Evolutionary conservation across 1,140 invertebrate species (phyloP).

Genomic region (Amyelois transitella): DNA sequence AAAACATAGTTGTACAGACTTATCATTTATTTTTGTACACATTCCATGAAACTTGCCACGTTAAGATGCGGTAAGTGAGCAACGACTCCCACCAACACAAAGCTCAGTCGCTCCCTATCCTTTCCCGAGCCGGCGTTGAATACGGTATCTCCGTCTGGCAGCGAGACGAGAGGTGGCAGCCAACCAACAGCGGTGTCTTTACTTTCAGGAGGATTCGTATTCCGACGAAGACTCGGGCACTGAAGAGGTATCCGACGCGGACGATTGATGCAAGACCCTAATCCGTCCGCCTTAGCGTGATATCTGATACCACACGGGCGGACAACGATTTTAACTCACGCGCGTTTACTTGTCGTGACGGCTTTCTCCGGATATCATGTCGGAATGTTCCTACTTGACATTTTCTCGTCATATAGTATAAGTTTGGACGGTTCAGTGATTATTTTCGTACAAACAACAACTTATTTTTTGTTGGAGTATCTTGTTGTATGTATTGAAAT

Average conservation of each 20-base stretch:
- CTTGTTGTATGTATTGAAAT: too few species aligned
- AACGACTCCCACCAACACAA: background rate
- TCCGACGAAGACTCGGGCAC: slow-evolving; percentile 65
- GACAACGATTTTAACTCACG: background rate
- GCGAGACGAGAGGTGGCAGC: slow-evolving; percentile 28
- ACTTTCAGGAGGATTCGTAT: slow-evolving; percentile 71
- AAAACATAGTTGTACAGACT: too few species aligned
- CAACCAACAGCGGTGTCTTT: slow-evolving; percentile 57
- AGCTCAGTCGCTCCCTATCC: background rate
- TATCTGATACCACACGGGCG: slow-evolving; percentile 14
- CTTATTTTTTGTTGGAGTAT: too few species aligned
- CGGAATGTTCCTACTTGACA: slow-evolving; percentile 6
- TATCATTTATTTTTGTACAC: too few species aligned
- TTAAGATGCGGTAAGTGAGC: too few species aligned
- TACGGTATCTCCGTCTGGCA: slow-evolving; percentile 50
- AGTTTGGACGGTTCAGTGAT: too few species aligned
- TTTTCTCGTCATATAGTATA: too few species aligned
- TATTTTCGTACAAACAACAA: too few species aligned
- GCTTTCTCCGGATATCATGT: too few species aligned
- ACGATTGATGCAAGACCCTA: slow-evolving; percentile 51
- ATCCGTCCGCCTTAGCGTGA: slow-evolving; percentile 24
- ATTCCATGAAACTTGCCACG: too few species aligned
- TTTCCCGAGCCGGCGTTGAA: background rate
- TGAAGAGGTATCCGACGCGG: slow-evolving; percentile 63
- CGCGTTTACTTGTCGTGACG: too few species aligned